These are phyloP conservation scores for Campopleginae sp. DNA, from an alignment of 2,888 invertebrate genomes.

Conservation along the genomic window DNA sequence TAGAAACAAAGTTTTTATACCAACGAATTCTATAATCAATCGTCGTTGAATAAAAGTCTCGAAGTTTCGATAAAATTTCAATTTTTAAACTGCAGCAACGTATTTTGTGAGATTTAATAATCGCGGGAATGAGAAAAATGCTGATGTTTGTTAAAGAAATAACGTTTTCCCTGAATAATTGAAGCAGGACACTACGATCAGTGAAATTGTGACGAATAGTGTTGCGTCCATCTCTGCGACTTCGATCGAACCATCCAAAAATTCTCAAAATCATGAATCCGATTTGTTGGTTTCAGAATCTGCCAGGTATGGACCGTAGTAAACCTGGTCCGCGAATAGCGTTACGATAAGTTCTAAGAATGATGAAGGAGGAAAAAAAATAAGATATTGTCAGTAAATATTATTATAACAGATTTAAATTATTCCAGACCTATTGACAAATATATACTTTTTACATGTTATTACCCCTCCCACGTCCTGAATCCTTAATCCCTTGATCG, in stretches of 20 bases:
- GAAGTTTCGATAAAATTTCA: background rate
- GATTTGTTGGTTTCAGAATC: slow-evolving; percentile 73
- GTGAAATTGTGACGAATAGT: background rate
- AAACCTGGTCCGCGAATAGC: slow-evolving; percentile 75
- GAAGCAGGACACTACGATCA: background rate
- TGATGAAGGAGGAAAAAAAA: slow-evolving; percentile 70
- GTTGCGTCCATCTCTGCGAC: background rate
- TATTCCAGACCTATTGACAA: slow-evolving; percentile 74
- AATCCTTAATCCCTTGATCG: slow-evolving; percentile 36
- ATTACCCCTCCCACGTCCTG: slow-evolving; percentile 54
- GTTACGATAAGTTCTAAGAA: slow-evolving; percentile 76
- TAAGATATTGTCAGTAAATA: slow-evolving; percentile 73
- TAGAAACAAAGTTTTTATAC: background rate
- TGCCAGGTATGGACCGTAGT: slow-evolving; percentile 75
- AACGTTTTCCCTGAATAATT: background rate
- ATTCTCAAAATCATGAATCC: background rate
- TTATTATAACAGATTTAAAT: slow-evolving; percentile 76
- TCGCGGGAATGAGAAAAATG: background rate
- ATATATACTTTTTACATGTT: slow-evolving; percentile 74
- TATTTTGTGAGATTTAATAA: background rate
- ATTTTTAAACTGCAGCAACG: background rate
- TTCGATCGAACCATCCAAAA: background rate
- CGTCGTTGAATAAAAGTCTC: background rate
- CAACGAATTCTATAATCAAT: background rate
- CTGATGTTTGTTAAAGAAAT: background rate